phyloP scores from a whole-genome alignment of 2,797 vertebrate genomes.

The Myotis pilosus region DNA sequence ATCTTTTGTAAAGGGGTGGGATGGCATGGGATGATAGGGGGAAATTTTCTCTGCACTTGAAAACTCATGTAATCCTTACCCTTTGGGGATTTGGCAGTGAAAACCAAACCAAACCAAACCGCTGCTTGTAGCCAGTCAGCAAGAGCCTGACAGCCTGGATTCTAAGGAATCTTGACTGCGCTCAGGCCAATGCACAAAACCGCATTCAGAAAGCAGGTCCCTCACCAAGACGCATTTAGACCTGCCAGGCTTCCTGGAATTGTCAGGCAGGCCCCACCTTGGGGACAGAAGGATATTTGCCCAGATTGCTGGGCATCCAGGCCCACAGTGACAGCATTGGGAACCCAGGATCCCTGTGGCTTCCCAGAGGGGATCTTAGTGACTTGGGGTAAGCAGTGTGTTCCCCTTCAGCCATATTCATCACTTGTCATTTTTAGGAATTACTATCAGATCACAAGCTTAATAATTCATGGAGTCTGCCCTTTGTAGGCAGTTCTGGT shows the following conservation, averaged over 20 bases:
- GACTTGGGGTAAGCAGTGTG: neutral
- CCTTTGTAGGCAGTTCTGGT: neutral
- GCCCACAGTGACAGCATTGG: neutral
- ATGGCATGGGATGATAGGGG: neutral
- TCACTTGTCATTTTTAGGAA: neutral
- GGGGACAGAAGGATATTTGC: neutral
- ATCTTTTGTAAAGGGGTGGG: neutral
- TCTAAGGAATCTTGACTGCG: neutral
- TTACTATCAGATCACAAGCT: neutral
- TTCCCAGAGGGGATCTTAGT: neutral
- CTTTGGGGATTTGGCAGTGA: neutral
- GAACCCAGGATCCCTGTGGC: neutral
- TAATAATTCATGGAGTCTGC: neutral
- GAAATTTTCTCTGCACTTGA: neutral
- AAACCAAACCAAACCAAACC: neutral
- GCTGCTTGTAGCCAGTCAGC: neutral
- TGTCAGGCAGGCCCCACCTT: neutral
- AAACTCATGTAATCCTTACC: neutral
- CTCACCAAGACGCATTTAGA: neutral
- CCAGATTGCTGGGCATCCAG: slow-evolving; percentile 19
- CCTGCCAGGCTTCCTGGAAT: slow-evolving; percentile 21
- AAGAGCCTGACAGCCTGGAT: neutral
- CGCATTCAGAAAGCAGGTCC: neutral
- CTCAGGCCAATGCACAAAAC: neutral
- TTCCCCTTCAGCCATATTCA: neutral